Percentiles rank a stretch among this genome's conserved stretches.
phyloP scores from a whole-genome alignment of 2,888 invertebrate genomes.

The Nineta flava region DNA sequence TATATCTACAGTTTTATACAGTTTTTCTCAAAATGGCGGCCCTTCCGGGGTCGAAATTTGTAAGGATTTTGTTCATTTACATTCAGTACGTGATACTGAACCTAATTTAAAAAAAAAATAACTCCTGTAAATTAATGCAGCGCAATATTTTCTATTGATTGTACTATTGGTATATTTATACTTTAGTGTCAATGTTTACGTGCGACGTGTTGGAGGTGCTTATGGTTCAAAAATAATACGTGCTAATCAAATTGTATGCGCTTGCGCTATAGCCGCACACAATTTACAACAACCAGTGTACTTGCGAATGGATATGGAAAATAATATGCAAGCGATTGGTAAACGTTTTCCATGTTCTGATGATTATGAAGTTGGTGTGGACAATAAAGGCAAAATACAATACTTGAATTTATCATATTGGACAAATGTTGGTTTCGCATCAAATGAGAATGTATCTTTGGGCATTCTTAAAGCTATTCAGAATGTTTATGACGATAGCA shows the following conservation, averaged over 20 bases:
- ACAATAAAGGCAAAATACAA: conserved; percentile 47
- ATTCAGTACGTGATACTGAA: too few relatives aligned
- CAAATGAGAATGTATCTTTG: conserved; percentile 33
- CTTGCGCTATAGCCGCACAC: conserved; percentile 53
- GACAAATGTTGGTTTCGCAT: conserved; percentile 35
- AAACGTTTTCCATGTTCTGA: conserved; percentile 43
- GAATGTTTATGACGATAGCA: conserved; percentile 43
- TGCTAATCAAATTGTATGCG: conserved; percentile 37
- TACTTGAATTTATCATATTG: conserved; percentile 39
- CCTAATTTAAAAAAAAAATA: too few relatives aligned
- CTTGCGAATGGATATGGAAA: conserved; percentile 51
- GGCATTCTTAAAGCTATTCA: conserved; percentile 24
- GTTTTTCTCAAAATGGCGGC: too few relatives aligned
- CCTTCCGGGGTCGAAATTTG: too few relatives aligned
- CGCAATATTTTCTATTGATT: too few relatives aligned
- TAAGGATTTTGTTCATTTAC: too few relatives aligned
- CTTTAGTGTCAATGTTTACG: conserved; percentile 48
- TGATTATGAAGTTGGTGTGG: conserved; percentile 50
- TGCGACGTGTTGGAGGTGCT: conserved; percentile 62
- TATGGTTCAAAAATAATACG: conserved; percentile 67
- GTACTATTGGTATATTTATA: conserved; percentile 24
- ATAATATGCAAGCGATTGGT: conserved; percentile 54
- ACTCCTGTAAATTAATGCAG: too few relatives aligned
- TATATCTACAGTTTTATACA: too few relatives aligned
- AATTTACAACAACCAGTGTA: conserved; percentile 48